Evolutionary conservation across 2,113 vertebrate species (phyloP).

Genomic region (Craseonycteris thonglongyai): DNA sequence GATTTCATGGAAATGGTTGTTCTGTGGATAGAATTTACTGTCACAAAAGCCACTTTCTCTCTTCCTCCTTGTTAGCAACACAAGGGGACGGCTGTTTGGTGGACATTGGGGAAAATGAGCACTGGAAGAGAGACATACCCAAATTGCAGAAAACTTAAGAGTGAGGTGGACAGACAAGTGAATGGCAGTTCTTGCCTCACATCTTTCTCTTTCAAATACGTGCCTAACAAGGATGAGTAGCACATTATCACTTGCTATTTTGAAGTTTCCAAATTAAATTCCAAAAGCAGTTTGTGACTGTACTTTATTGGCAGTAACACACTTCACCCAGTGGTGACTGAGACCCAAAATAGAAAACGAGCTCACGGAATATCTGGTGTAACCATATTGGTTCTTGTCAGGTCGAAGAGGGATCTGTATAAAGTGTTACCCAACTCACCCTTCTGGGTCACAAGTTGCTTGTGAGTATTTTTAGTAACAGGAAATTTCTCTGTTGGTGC

Average conservation of each 20-base stretch:
- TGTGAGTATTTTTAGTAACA: background rate
- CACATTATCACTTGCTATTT: background rate
- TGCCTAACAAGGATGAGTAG: background rate
- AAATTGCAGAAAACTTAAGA: too few relatives aligned
- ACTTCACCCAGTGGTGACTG: background rate
- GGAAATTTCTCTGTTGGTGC: background rate
- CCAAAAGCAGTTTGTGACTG: background rate
- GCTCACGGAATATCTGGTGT: background rate
- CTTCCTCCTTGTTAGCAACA: background rate
- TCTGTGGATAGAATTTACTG: background rate
- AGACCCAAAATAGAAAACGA: conserved; percentile 5
- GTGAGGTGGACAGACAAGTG: background rate
- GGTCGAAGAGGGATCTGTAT: background rate
- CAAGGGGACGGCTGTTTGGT: background rate
- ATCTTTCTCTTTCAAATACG: background rate
- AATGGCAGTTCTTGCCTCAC: background rate
- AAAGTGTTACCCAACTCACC: background rate
- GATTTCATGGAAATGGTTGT: background rate
- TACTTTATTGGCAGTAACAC: background rate
- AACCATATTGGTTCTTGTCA: background rate
- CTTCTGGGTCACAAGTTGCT: background rate
- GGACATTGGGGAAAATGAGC: background rate
- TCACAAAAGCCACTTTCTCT: background rate
- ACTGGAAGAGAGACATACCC: background rate
- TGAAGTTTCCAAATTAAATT: background rate